These are phyloP conservation scores for Montipora cactus DNA, from an alignment of 64 coral and sea anemone species.

Conservation along the genomic window DNA sequence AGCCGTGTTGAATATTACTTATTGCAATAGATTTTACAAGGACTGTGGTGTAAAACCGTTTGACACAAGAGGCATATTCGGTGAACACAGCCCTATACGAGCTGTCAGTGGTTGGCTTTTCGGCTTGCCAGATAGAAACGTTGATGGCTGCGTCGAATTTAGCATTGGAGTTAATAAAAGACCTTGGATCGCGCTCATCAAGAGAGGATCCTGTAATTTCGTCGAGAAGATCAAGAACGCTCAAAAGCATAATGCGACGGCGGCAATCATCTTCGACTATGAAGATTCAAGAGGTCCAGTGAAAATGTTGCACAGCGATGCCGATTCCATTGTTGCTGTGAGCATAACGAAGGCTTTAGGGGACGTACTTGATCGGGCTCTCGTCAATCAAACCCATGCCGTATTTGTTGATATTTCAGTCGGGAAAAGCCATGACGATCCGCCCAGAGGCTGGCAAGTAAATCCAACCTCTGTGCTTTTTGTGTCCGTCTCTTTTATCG, in stretches of 20 bases:
- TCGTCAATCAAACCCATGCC: constrained; percentile 61
- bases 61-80: constrained; percentile 50
- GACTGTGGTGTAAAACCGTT: constrained; percentile 35
- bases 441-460: constrained; percentile 58
- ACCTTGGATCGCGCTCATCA: constrained; percentile 78
- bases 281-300: constrained; percentile 2
- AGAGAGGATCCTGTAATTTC: constrained; percentile 79
- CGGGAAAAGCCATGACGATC: background rate
- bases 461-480: constrained; percentile 98
- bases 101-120: constrained; percentile 72
- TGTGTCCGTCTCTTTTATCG: constrained; percentile 97
- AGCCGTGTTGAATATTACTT: constrained; percentile 82
- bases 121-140: constrained; percentile 43
- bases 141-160: constrained; percentile 77
- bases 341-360: constrained; percentile 81
- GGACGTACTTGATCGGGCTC: constrained; percentile 47
- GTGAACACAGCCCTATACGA: constrained; percentile 52
- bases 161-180: constrained; percentile 22
- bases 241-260: constrained; percentile 82
- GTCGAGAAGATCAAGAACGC: constrained; percentile 80
- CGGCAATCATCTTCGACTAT: constrained; percentile 84
- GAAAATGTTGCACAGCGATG: constrained; percentile 49
- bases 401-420: constrained; percentile 80
- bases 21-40: constrained; percentile 59
- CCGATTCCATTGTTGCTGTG: constrained; percentile 66